Evolutionary conservation across 2,888 invertebrate species (phyloP).

Genomic region (Pecten maximus): DNA sequence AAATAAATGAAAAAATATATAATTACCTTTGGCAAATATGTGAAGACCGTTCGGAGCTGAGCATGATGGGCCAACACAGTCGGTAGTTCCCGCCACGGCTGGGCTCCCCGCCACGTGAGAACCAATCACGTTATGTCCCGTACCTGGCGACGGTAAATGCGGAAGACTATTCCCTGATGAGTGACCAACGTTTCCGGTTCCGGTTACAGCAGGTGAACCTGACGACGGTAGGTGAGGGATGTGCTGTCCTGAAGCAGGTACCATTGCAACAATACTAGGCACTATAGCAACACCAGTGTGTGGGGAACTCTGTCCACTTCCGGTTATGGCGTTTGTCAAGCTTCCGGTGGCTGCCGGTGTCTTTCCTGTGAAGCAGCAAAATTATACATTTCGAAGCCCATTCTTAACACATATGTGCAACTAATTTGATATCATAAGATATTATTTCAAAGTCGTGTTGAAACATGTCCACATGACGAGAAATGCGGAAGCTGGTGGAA

Average conservation of each 20-base stretch:
- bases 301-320: not conserved
- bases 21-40: not conserved
- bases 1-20: too few relatives aligned
- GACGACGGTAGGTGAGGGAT: not conserved
- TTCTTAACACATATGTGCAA: too few relatives aligned
- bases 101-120: not conserved
- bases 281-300: not conserved
- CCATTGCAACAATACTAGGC: not conserved
- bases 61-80: conserved; percentile 56
- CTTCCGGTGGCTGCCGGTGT: not conserved
- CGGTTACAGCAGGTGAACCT: not conserved
- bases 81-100: not conserved
- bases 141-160: not conserved
- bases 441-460: too few relatives aligned
- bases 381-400: not conserved
- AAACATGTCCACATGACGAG: too few relatives aligned
- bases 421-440: too few relatives aligned
- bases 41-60: conserved; percentile 55
- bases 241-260: not conserved
- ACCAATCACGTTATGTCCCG: not conserved
- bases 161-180: not conserved
- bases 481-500: too few relatives aligned
- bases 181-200: conserved; percentile 19
- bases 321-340: not conserved
- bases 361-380: not conserved